Evolutionary conservation across 2,888 invertebrate species (phyloP), one percentile per base, ranked within the genome.

Genomic region (Hoplodrina ambigua): DNA sequence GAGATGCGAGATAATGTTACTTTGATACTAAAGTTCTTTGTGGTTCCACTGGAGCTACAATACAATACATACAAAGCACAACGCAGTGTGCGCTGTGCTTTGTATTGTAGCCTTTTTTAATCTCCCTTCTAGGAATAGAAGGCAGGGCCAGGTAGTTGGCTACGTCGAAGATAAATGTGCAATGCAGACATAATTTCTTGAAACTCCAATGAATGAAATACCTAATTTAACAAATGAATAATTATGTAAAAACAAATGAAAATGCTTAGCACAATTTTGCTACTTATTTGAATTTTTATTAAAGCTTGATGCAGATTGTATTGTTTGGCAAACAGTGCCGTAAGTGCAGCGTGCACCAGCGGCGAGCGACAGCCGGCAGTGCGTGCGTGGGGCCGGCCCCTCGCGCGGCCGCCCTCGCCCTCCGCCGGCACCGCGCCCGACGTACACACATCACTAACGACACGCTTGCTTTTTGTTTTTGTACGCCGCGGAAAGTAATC

Each of bases 401-500:
- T 62, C 57, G 54, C 53, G 11, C 25, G 46, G 60, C 33, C 10
- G 37, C 37, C 37, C 37, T 37, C 41, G 41, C 41, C 41, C 41
- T 41, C 41, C 2, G 41, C 41, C 41, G 41, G 1, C 11, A 11
- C 41, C 13, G 41, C 41, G 41, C 11, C 41, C 41, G 41, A 41
- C 41, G 41, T 2, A 11, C 11, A 41, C 75, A 19, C 37, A n/a
- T 11, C 54, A 25, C n/a, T 10, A 41, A 17, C 50, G 66, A 67
- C 44, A 55, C 20, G 30, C 37, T 70, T 50, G 33, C 17, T 59
- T 72, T 72, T 66, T 60, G 37, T 64, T 76, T 53, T 60, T 56
- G 37, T 56, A 41, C 4, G 46, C 19, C 37, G n/a, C n/a, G 8
- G 46, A 30, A 25, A 55, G 15, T 37, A 17, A 25, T 56, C n/a